Evolutionary conservation across 2,113 vertebrate genomes (phyloP).

Genomic region (Osmerus eperlanus): DNA sequence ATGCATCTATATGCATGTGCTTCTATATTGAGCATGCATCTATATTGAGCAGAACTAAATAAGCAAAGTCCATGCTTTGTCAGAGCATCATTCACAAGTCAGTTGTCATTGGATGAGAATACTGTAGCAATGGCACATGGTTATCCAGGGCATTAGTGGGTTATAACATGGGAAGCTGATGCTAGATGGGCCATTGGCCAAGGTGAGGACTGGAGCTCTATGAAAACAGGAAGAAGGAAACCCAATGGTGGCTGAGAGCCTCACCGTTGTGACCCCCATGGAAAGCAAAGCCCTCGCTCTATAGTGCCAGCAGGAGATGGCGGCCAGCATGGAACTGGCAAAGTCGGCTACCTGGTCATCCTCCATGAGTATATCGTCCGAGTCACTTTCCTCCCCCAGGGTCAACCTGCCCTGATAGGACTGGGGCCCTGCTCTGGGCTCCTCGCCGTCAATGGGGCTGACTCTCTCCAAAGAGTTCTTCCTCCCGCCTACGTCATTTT

Average conservation of each 20-base stretch:
- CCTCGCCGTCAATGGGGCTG: constrained; percentile 43
- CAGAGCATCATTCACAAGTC: not conserved
- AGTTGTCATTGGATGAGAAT: not conserved
- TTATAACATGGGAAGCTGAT: constrained; percentile 13
- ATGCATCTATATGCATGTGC: constrained; percentile 11
- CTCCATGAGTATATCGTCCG: constrained; percentile 73
- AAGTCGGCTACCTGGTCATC: constrained; percentile 86
- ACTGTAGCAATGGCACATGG: not conserved
- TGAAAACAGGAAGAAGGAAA: not conserved
- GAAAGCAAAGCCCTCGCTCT: constrained; percentile 79
- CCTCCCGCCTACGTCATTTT: constrained; percentile 48
- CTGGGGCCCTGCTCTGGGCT: constrained; percentile 41
- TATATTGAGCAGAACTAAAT: not conserved
- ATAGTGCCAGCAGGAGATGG: constrained; percentile 83
- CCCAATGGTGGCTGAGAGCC: constrained; percentile 58
- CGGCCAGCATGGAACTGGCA: constrained; percentile 79
- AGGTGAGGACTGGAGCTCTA: not conserved
- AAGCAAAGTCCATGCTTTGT: not conserved
- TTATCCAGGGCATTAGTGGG: constrained; percentile 15
- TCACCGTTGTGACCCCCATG: constrained; percentile 76
- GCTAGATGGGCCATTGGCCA: constrained; percentile 5
- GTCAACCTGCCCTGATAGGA: constrained; percentile 36
- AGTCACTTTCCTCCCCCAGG: constrained; percentile 58
- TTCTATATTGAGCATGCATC: constrained; percentile 1
- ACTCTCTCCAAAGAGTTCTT: constrained; percentile 61